A percentile compares a stretch with the other conserved stretches of the same genome.
These are phyloP conservation scores for Scomber scombrus DNA, from an alignment of 2,113 vertebrate genomes.

Conservation along the genomic window DNA sequence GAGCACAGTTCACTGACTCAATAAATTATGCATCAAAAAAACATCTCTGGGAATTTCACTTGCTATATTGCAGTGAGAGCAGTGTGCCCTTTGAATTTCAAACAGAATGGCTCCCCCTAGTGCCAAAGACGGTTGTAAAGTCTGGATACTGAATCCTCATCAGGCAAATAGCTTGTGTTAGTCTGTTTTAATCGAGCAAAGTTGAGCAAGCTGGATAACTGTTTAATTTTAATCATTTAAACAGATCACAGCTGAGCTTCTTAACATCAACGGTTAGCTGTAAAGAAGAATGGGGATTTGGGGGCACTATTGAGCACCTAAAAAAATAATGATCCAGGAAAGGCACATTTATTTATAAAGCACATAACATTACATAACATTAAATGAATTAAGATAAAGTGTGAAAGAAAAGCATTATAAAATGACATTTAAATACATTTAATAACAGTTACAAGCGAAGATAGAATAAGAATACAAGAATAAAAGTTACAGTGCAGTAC, in stretches of 20 bases:
- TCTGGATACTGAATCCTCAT: not conserved
- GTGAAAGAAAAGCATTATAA: too few relatives aligned
- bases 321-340: not conserved
- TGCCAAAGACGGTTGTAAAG: conserved; percentile 32
- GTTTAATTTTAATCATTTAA: not conserved
- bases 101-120: conserved; percentile 84
- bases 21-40: conserved; percentile 76
- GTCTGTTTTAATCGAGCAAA: not conserved
- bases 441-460: too few relatives aligned
- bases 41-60: conserved; percentile 54
- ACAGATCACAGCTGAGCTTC: too few relatives aligned
- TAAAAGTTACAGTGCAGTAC: too few relatives aligned
- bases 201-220: not conserved
- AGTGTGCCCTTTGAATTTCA: conserved; percentile 64
- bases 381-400: too few relatives aligned
- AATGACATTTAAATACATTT: too few relatives aligned
- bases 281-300: not conserved
- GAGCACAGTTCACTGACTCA: conserved; percentile 56
- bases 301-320: not conserved
- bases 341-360: too few relatives aligned
- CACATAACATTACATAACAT: too few relatives aligned
- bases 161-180: not conserved
- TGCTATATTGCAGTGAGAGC: conserved; percentile 33
- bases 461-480: too few relatives aligned
- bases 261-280: not conserved